Evolutionary conservation across 2,113 vertebrate species (phyloP), one percentile per base, ranked within the genome.

Genomic region (Mixornis gularis): DNA sequence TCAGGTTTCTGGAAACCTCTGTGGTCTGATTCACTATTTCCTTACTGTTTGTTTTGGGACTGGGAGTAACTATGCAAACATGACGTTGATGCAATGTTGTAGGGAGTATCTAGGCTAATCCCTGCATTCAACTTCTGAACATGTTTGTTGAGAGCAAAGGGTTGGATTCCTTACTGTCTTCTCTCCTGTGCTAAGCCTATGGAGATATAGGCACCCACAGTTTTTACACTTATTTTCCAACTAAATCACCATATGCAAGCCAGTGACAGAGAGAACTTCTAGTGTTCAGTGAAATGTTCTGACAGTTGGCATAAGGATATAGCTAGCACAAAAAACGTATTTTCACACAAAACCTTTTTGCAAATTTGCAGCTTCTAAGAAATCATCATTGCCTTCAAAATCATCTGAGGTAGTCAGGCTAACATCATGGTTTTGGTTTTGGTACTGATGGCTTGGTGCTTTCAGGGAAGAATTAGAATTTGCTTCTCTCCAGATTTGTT

Each of bases 61-160:
- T 95, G 86, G 92, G 84, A 96, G 95, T 96, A 92, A 89, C 92
- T 89, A 93, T 32, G 91, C 87, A 96, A 95, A 96, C 94, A 95
- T 3, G 29, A 48, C 5, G 16, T 94, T 96, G 92, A 92, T 94
- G 95, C 91, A 96, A 93, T 68, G 66, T 89, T 73, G 55, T 66
- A 87, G 96, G 95, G 94, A 96, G 95, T 95, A 96, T 79, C 91
- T 89, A 69, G 87, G 89, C 81, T 96, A 95, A 94, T 82, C 87
- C 87, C 64, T 48, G 25, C 76, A 34, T 91, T 91, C 85, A 78
- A 21, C 70, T 96, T 92, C 55, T 87, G 52, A 95, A 86, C 44
- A 10, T 79, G 77, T 76, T 90, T 85, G 58, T 69, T 60, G 73
- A 76, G 81, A 93, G 40, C 43, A 56, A 87, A 63, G 49, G 18